Base-by-base conservation (phyloP, 2,888 invertebrate species). In the Leucania comma region DNA sequence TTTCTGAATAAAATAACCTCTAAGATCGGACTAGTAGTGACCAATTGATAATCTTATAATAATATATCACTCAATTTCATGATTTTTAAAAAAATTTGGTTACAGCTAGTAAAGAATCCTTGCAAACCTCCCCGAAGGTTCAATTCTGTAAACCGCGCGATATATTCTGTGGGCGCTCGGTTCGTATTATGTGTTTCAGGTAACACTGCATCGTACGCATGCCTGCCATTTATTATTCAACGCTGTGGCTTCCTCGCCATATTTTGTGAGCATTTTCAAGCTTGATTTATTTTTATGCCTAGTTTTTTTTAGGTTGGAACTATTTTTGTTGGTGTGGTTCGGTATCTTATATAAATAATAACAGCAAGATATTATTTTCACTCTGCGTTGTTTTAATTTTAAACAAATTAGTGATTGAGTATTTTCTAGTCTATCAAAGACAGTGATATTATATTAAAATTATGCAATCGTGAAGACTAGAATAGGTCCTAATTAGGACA, bases 181-280 rank as follows among this genome's bases (percentile, higher is more conserved):
- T 65, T 79, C 68, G 67, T 75, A 57, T 75, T 69, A 67, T 67
- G 68, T 69, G 68, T 67, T 75, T 72, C 64, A 71, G 78, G 78
- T 72, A 65, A 62, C n/a, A 67, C 72, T 68, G 68, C 80, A 72
- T 48, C 54, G 54, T 53, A 82, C 77, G 77, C 83, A 72, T 75
- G 76, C 70, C 70, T 64, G 48, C 72, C 70, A 80, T 83, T 77
- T 82, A 80, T 82, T 82, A 81, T 80, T 78, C 79, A 80, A 53
- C 62, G 29, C 26, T n/a, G 64, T 57, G 58, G 66, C 68, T 73
- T 58, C 42, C 54, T 58, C 32, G 65, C 68, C 50, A 82, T 73
- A 81, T 73, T 78, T 81, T 68, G 63, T 66, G 35, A 72, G 35
- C 61, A 77, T 64, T 76, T 78, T 72, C 48, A 64, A 64, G 60